Base-by-base conservation (phyloP, 2,113 vertebrate genomes). In the Tiliqua scincoides region DNA sequence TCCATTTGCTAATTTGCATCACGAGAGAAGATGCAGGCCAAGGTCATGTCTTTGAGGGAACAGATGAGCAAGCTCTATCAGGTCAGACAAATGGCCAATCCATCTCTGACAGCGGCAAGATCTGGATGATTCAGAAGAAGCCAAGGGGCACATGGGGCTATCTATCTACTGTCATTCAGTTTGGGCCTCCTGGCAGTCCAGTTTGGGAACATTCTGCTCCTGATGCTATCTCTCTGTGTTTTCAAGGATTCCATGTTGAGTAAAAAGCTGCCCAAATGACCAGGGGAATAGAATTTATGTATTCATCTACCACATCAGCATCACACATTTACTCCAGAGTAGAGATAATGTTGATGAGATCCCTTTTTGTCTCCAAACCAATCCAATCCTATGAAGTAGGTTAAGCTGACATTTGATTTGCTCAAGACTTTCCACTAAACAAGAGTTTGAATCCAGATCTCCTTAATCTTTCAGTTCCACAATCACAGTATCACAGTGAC, bases 41-140 rank as follows among this genome's bases (percentile, higher is more conserved):
- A 86, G 68, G 85, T 86, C 85, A 65, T 63, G 17, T 54, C 65
- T 68, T 43, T 54, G 40, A 10, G 37, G 65, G 61, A 74, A 74
- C 23, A 54, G 78, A 63, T 23, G 43, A 74, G 59, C 43, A 17
- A 57, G 35, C 40, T 54, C 57, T 72, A 73, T 72, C 67, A 43
- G 57, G 14, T 73, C 85, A 63, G 14, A 61, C 23, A 20, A 78
- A 71, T 27, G 20, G 75, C 18, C 63, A 11, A 70, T 85, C 84
- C 48, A n/a, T 78, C 63, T 65, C 70, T 17, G 9, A 86, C 25
- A 40, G 18, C 37, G n/a, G 43, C 78, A 54, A 77, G 40, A 78
- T 57, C 63, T 70, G 62, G 74, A 77, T 78, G 84, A 78, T 85
- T 81, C 78, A 86, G 78, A 81, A 81, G 70, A 43, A 54, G 78